Conservation (phyloP, 2,797 vertebrate genomes). For the Acanthurus tractus region DNA sequence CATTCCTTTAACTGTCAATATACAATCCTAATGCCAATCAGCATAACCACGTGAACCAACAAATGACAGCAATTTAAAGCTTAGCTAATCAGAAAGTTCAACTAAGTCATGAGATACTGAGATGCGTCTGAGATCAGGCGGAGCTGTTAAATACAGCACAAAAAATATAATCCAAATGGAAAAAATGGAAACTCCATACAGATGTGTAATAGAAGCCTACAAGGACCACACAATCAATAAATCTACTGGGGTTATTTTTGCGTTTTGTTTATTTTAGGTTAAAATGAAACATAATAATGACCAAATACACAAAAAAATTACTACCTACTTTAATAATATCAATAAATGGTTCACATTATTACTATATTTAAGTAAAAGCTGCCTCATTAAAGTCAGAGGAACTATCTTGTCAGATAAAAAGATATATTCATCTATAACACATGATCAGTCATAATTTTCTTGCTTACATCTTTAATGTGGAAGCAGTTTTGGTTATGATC, state of each 20-base stretch:
- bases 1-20: too few species aligned
- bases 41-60: conserved; percentile 9
- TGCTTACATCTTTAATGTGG: not conserved
- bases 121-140: not conserved
- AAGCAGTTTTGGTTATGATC: not conserved
- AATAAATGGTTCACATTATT: not conserved
- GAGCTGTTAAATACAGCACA: not conserved
- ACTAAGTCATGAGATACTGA: not conserved
- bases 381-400: not conserved
- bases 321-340: not conserved
- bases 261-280: not conserved
- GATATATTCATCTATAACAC: not conserved
- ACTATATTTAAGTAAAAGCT: not conserved
- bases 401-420: not conserved
- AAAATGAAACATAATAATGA: not conserved
- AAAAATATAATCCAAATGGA: not conserved
- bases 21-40: too few species aligned
- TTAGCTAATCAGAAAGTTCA: conserved; percentile 25
- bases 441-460: not conserved
- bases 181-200: too few species aligned
- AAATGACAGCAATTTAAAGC: conserved; percentile 20
- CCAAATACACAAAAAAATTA: not conserved
- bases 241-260: not conserved
- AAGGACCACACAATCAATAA: not conserved
- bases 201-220: too few species aligned